A percentile compares a stretch with the other conserved stretches of the same genome.
Evolutionary conservation across 2,888 invertebrate genomes (phyloP).

Genomic region (Pherbina coryleti): DNA sequence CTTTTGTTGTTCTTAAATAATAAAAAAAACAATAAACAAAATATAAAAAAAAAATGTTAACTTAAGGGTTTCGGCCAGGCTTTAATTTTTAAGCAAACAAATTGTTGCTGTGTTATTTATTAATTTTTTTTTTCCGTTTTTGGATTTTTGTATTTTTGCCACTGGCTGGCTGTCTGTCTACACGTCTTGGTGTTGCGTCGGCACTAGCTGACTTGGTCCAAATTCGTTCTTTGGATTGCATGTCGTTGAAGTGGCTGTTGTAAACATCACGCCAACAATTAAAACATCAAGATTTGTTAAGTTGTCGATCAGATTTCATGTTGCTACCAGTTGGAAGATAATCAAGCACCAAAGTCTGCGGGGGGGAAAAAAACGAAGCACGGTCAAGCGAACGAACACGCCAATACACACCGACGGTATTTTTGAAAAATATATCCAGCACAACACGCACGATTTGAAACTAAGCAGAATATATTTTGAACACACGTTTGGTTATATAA

Average conservation of each 20-base stretch:
- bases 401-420: not conserved
- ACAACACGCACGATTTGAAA: conserved; percentile 6
- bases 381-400: not conserved
- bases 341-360: not conserved
- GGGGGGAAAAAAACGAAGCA: not conserved
- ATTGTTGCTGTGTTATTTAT: not conserved
- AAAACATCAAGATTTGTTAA: conserved; percentile 34
- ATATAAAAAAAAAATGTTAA: not conserved
- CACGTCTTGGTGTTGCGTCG: not conserved
- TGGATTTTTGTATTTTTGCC: not conserved
- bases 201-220: not conserved
- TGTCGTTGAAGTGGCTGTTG: conserved; percentile 14
- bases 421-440: not conserved
- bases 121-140: not conserved
- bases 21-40: no score
- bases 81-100: conserved; percentile 22
- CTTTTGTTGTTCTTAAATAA: not conserved
- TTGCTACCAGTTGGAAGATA: conserved; percentile 8
- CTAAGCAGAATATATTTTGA: conserved; percentile 2
- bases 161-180: not conserved
- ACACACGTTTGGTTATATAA: conserved; percentile 20
- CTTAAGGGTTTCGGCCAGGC: not conserved
- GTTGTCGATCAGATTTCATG: conserved; percentile 21
- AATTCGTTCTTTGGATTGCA: not conserved
- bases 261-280: conserved; percentile 20